Evolutionary conservation across 2,797 vertebrate genomes (phyloP).

Genomic region (Darevskia mixta): DNA sequence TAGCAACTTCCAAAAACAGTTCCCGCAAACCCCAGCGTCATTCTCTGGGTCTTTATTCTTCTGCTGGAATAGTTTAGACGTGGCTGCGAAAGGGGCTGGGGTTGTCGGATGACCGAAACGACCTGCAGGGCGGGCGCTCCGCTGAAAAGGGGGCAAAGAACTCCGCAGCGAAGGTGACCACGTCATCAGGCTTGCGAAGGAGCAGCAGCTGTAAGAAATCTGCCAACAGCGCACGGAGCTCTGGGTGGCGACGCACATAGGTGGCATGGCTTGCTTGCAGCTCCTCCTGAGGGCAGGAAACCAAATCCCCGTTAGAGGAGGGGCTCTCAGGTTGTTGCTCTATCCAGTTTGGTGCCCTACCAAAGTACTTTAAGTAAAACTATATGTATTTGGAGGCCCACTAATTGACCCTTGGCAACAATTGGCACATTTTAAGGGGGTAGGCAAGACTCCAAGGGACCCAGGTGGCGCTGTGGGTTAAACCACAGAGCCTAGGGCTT

Average conservation of each 20-base stretch:
- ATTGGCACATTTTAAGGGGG: too few relatives aligned
- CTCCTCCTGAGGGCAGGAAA: constrained; percentile 81
- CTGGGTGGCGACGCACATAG: constrained; percentile 87
- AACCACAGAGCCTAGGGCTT: too few relatives aligned
- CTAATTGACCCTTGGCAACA: too few relatives aligned
- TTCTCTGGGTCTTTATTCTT: background rate
- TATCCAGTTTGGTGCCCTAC: background rate
- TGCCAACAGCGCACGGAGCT: constrained; percentile 83
- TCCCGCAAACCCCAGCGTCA: background rate
- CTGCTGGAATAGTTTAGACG: background rate
- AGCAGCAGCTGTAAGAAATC: constrained; percentile 93
- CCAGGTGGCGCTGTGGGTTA: too few relatives aligned
- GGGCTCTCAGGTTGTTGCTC: background rate
- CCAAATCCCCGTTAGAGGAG: background rate
- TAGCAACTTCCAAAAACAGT: background rate
- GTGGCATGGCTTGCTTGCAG: constrained; percentile 82
- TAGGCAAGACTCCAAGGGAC: background rate
- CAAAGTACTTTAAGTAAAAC: background rate
- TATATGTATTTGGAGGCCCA: too few relatives aligned
- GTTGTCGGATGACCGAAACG: constrained; percentile 55
- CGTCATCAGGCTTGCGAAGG: constrained; percentile 85
- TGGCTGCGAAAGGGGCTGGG: constrained; percentile 32
- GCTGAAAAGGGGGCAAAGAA: constrained; percentile 83
- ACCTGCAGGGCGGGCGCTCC: background rate
- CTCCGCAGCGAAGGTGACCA: constrained; percentile 85